phyloP scores from a whole-genome alignment of 2,888 invertebrate species.

The Doris montereyensis region DNA sequence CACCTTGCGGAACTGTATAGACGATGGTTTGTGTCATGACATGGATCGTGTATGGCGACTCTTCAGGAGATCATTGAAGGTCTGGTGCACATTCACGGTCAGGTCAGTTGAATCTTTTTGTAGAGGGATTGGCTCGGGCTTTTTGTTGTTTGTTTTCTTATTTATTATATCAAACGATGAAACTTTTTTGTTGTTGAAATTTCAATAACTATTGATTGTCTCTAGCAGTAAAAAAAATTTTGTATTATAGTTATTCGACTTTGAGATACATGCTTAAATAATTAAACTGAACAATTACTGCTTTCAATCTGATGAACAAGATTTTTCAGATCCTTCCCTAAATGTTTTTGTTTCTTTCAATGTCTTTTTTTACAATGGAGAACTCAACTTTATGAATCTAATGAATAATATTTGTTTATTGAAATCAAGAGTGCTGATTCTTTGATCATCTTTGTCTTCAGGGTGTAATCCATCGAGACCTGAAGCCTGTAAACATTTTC shows the following conservation, averaged over 20 bases:
- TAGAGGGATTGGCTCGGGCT: not conserved
- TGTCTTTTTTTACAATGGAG: no score
- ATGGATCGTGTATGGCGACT: constrained; percentile 89
- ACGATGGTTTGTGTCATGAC: constrained; percentile 82
- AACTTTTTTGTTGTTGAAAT: not conserved
- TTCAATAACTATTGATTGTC: not conserved
- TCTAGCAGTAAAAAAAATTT: no score
- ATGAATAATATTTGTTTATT: no score
- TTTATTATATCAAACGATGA: not conserved
- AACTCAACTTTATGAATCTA: no score
- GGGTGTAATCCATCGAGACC: constrained; percentile 73
- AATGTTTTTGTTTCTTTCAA: no score
- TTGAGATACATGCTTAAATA: no score
- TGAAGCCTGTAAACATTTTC: constrained; percentile 89
- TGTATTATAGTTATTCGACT: no score
- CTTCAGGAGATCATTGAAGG: constrained; percentile 96
- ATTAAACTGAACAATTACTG: no score
- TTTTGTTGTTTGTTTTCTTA: not conserved
- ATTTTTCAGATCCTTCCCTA: no score
- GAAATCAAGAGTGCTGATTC: no score
- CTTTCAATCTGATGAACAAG: no score
- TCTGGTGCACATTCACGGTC: constrained; percentile 91
- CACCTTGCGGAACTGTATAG: constrained; percentile 87
- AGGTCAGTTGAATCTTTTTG: constrained; percentile 77
- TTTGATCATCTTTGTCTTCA: no score